phyloP scores from a whole-genome alignment of 2,797 vertebrate genomes.

The Propithecus deckenii region DNA sequence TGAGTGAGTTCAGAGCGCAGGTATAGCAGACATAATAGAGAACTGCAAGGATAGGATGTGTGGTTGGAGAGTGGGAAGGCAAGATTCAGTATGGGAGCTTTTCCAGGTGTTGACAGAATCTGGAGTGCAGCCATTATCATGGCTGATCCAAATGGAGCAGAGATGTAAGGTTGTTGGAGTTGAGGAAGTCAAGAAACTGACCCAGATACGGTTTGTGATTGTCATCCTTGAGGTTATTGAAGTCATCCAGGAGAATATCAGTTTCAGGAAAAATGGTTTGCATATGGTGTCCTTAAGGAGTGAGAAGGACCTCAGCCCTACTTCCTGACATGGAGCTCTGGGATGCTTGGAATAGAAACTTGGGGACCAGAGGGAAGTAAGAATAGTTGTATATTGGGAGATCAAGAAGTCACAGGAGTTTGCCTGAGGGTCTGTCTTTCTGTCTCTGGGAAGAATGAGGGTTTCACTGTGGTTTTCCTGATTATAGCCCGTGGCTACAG shows the following conservation, averaged over 20 bases:
- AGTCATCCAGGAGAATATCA: not conserved
- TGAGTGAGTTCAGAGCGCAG: not conserved
- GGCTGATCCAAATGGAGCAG: not conserved
- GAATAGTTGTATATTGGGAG: not conserved
- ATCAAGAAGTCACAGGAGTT: not conserved
- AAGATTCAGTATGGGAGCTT: not conserved
- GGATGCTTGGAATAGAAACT: not conserved
- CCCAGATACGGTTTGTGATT: not conserved
- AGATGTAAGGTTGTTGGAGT: not conserved
- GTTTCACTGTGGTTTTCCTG: not conserved
- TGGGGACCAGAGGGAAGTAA: not conserved
- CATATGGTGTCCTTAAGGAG: not conserved
- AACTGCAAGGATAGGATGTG: not conserved
- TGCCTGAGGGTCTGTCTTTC: not conserved
- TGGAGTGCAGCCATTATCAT: not conserved
- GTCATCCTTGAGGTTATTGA: not conserved
- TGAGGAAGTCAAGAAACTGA: not conserved
- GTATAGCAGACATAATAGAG: not conserved
- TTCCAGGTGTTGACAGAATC: not conserved
- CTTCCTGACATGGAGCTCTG: not conserved
- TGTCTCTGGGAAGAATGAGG: not conserved
- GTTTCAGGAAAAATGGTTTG: not conserved
- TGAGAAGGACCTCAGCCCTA: not conserved
- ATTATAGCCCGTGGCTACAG: not conserved
- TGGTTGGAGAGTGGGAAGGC: not conserved